Base-by-base conservation (phyloP, 2,797 vertebrate species). In the Taenioides sp. region DNA sequence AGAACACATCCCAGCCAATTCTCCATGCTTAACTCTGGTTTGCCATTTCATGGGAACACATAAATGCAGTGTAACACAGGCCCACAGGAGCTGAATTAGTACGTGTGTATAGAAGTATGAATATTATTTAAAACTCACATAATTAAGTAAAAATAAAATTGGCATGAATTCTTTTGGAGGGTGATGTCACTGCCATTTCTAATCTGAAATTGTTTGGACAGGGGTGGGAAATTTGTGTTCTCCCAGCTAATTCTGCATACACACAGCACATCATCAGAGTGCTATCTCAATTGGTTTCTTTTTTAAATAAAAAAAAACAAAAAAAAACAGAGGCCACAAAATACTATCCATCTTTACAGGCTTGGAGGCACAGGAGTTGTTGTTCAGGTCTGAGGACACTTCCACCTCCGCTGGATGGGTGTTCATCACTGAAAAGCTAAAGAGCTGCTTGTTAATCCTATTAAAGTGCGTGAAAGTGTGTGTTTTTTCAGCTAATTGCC, bases 401-500 rank as follows among this genome's bases (percentile, higher is more conserved):
- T 60, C 5, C 69, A 77, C 78, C 17, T 80, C 66, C 80, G 73
- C 81, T 80, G 76, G 73, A 72, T 0, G 47, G 11, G 70, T 66
- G 74, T 74, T 88, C 86, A 88, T 89, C 87, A 85, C 86, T 87
- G 83, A 77, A 76, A 86, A 85, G 77, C 80, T 68, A 79, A 85
- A 87, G 84, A 79, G 81, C 76, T 70, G 76, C 76, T 87, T 73
- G 84, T 89, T 91, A 91, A 90, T 88, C 82, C 84, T 82, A 84
- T 90, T 89, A 88, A 82, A 77, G 49, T 84, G 81, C 76, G 43
- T 77, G 78, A 74, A 80, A 67, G 80, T 67, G 77, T 82, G 80
- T 90, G 90, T 92, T 92, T 90, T 84, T 83, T 73, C 78, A 84
- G 85, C 84, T 86, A 86, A 90, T 88, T 89, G 73, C 69, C 69